Percentiles rank a stretch among this genome's conserved stretches.
phyloP scores from a whole-genome alignment of 2,113 vertebrate genomes.

The cattle (Bos taurus) region DNA sequence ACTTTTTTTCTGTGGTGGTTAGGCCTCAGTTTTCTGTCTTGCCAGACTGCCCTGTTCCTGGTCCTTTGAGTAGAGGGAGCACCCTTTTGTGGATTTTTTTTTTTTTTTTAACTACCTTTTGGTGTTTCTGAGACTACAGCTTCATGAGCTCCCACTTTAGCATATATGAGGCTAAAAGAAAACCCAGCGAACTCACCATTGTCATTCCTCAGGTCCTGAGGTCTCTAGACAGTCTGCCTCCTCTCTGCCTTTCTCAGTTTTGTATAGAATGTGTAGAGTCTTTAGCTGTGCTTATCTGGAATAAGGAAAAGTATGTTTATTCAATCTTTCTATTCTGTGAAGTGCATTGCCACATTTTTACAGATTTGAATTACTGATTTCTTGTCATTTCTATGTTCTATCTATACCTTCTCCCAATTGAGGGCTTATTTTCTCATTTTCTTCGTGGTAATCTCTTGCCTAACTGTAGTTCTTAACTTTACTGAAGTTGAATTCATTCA shows the following conservation, averaged over 20 bases:
- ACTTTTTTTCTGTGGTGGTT: not conserved
- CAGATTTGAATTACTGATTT: not conserved
- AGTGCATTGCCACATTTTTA: not conserved
- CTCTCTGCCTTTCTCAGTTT: not conserved
- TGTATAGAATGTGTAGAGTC: not conserved
- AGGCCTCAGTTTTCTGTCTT: not conserved
- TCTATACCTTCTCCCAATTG: not conserved
- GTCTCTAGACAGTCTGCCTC: not conserved
- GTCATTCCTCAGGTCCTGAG: not conserved
- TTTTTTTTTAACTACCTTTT: not conserved
- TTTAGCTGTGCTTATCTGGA: not conserved
- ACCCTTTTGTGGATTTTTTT: not conserved
- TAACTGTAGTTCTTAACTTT: not conserved
- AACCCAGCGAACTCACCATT: not conserved
- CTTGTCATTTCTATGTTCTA: not conserved
- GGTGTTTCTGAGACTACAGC: not conserved
- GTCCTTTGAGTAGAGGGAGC: not conserved
- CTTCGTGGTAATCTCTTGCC: not conserved
- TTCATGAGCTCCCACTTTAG: not conserved
- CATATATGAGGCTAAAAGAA: not conserved
- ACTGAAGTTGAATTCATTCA: not conserved
- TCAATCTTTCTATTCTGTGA: not conserved
- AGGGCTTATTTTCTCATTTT: not conserved
- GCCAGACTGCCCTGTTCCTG: not conserved
- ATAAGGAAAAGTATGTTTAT: not conserved